Conservation (phyloP, 2,888 invertebrate genomes). For the Stegophylla sp. region DNA sequence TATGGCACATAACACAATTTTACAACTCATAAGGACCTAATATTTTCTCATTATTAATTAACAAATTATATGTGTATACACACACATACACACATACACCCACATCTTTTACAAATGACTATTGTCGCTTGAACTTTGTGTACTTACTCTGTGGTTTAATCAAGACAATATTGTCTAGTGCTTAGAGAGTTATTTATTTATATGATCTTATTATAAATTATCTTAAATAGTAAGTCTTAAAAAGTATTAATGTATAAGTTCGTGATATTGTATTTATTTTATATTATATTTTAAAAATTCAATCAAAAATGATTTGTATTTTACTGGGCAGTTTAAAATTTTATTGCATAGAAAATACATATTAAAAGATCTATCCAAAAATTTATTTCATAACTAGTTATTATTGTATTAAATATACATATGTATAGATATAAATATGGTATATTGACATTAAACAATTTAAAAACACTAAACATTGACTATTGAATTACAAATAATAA, state of each 20-base stretch:
- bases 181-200: conserved; percentile 28
- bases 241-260: conserved; percentile 8
- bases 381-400: background rate
- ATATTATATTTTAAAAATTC: background rate
- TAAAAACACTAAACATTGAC: background rate
- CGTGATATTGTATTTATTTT: conserved; percentile 8
- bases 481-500: background rate
- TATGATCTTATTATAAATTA: conserved; percentile 3
- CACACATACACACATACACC: background rate
- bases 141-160: conserved; percentile 28
- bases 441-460: background rate
- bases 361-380: background rate
- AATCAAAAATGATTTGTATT: background rate
- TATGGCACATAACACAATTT: background rate
- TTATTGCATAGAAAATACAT: background rate
- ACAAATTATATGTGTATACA: too few relatives aligned
- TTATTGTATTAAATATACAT: background rate
- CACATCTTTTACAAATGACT: conserved; percentile 21
- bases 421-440: background rate
- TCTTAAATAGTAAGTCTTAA: background rate
- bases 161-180: background rate
- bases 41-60: too few relatives aligned
- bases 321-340: conserved; percentile 16
- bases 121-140: background rate
- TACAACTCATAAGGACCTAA: background rate